Base-by-base conservation (phyloP, 2,797 vertebrate genomes). In the Emydoidea blandingii region DNA sequence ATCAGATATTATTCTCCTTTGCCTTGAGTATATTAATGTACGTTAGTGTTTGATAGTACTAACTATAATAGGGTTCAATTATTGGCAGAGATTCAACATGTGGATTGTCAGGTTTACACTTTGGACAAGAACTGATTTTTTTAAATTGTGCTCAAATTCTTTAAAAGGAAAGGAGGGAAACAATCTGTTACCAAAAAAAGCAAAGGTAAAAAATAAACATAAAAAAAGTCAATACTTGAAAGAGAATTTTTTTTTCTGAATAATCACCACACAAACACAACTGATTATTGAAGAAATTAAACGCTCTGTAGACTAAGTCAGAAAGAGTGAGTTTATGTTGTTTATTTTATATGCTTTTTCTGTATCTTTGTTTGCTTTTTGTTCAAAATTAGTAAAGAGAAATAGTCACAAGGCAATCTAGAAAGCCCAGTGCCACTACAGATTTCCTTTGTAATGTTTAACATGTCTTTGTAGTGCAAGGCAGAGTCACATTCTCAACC, bases 331-430 rank as follows among this genome's bases (percentile, higher is more conserved):
- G 81, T 83, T 91, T 88, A 85, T 72, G 86, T 19, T 79, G 83
- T 31, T 74, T 23, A 72, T 72, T 88, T 82, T 78, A 52, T 3
- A 84, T 5, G 14, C 3, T 79, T 95, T 82, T 83, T 92, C 76
- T 95, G 89, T 85, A 93, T 87, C 82, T 97, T 98, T 98, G 95
- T 97, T 97, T 86, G 86, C 68, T 96, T 96, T 29, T 9, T 92
- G 90, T 83, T 95, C 95, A 91, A 97, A 97, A 34, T 81, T 68
- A 97, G 91, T 83, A 88, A 96, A 91, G 8, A 94, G 81, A 92
- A 90, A 56, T 88, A 96, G 95, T 88, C 95, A 86, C 12, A 82
- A 80, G 88, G 89, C 95, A 97, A 94, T 49, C 92, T 96, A 92
- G 84, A 94, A 96, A 80, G 85, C 81, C 91, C 12, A 11, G 93